A percentile compares a stretch with the other conserved stretches of the same genome.
These are phyloP conservation scores for Aricia agestis DNA, from an alignment of 1,140 invertebrate genomes.

Conservation along the genomic window DNA sequence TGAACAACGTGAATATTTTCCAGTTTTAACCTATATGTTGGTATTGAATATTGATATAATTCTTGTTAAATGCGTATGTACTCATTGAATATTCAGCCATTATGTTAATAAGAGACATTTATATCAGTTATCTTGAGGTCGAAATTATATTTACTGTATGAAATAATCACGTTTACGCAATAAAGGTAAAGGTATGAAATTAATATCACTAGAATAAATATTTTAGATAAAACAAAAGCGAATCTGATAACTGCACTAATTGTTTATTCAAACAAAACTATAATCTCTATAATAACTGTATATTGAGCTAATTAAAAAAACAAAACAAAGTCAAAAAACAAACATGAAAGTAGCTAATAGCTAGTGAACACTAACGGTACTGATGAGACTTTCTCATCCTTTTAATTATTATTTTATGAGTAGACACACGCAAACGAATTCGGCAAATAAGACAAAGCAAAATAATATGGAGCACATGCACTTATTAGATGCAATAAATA, in stretches of 20 bases:
- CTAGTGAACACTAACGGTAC: background rate
- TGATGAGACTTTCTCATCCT: background rate
- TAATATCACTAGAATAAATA: background rate
- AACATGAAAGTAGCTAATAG: background rate
- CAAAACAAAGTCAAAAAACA: background rate
- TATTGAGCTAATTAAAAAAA: background rate
- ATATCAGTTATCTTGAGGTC: background rate
- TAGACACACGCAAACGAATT: background rate
- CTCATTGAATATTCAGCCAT: background rate
- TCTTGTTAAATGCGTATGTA: background rate
- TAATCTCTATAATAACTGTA: background rate
- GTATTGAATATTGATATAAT: background rate
- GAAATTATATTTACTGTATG: background rate
- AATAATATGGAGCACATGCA: background rate
- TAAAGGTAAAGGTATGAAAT: background rate
- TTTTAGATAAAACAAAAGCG: too few relatives aligned
- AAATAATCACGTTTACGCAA: background rate
- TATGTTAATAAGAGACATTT: constrained; percentile 5
- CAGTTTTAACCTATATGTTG: background rate
- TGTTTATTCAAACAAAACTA: background rate
- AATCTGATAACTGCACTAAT: background rate
- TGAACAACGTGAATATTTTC: background rate
- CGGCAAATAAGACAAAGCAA: background rate
- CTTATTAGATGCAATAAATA: too few relatives aligned
- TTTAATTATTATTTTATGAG: background rate